Evolutionary conservation across 2,113 vertebrate species (phyloP), one percentile per base, ranked within the genome.

Genomic region (Saimiri boliviensis): DNA sequence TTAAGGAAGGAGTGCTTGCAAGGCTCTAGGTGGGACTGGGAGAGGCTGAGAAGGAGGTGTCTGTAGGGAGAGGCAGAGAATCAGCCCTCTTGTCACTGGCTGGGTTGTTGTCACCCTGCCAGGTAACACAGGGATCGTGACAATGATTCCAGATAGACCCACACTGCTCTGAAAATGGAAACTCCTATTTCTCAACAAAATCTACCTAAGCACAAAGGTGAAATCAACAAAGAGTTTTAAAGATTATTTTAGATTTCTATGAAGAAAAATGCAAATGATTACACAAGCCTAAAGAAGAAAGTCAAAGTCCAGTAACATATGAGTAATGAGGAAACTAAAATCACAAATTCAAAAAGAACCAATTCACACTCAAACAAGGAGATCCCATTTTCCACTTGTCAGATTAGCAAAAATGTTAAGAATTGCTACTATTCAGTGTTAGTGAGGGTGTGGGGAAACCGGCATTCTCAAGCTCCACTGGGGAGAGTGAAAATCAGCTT

Each of bases 161-260:
- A 7, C 7, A 68, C 71, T 89, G 49, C 32, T 20, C 90, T 40
- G 10, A 52, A 86, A 90, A 89, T 1, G 16, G 52, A 73, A 73
- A 73, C 52, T 35, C 25, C 60, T 58, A 52, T 86, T 92, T 91
- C 91, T 96, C 82, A 91, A 93, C 37, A 87, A 95, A 96, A 92
- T 85, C 56, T 73, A 76, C 80, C 20, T 74, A 40, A 92, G 88
- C 49, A 81, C 85, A 92, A 95, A 94, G 77, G 58, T 93, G 73
- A 94, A 60, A 45, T 92, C 71, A 54, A 45, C 83, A 83, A 89
- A 60, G 66, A 81, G 21, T 68, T 80, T 80, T 54, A 79, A 76
- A 80, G 56, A 79, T 79, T 54, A 30, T 80, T 94, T 80, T 60
- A 95, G 80, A 58, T 58, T 47, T 47, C 49, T 93, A 84, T 84